phyloP scores from a whole-genome alignment of 2,797 vertebrate species.

The Coranthus polyacanthus region DNA sequence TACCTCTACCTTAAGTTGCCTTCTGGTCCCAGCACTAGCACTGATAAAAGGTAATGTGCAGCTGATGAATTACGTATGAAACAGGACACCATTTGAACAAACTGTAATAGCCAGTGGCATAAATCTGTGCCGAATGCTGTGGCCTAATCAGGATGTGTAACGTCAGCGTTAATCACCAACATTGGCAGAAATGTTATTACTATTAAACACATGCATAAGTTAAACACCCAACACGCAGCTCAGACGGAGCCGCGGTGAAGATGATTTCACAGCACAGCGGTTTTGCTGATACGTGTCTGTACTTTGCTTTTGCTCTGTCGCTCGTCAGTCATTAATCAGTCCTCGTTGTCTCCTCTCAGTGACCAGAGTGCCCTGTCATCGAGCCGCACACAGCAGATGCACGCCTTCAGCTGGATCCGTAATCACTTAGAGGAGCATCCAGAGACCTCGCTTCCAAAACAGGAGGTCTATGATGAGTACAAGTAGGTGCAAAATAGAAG shows the following conservation, averaged over 20 bases:
- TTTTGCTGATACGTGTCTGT: not conserved
- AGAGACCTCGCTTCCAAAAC: slow-evolving; percentile 98
- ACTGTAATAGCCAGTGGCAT: no score
- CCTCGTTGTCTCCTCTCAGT: slow-evolving; percentile 72
- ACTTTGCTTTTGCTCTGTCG: not conserved
- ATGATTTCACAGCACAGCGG: not conserved
- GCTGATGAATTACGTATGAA: not conserved
- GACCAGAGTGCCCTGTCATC: slow-evolving; percentile 95
- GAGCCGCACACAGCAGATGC: slow-evolving; percentile 96
- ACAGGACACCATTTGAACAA: no score
- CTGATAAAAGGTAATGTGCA: slow-evolving; percentile 91
- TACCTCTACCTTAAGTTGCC: slow-evolving; percentile 99
- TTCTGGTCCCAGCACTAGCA: slow-evolving; percentile 93
- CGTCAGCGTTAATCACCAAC: no score
- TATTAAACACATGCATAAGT: no score
- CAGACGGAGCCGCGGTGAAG: not conserved
- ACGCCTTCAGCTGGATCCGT: slow-evolving; percentile 97
- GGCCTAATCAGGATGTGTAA: no score
- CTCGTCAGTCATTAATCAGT: not conserved
- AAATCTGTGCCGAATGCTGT: no score
- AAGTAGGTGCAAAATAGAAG: slow-evolving; percentile 88
- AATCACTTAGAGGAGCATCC: slow-evolving; percentile 97
- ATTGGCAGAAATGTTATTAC: no score
- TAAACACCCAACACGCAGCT: not conserved
- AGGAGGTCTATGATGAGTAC: slow-evolving; percentile 99